These are phyloP conservation scores for Aplocera efformata DNA, from an alignment of 2,888 invertebrate genomes.

Conservation along the genomic window DNA sequence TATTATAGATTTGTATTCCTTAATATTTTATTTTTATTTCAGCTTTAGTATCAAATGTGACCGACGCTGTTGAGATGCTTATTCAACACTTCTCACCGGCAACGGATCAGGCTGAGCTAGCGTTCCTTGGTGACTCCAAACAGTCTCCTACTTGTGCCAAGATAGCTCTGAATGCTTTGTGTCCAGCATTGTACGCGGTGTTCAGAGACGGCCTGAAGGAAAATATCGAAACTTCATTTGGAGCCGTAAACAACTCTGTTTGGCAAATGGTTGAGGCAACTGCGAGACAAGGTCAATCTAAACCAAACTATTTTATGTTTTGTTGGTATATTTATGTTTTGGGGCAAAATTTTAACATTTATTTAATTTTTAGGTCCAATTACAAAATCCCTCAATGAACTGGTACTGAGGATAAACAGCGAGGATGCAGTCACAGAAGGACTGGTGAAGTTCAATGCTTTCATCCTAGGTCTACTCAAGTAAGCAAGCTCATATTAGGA, in stretches of 20 bases:
- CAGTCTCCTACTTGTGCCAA: constrained; percentile 85
- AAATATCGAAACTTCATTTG: constrained; percentile 90
- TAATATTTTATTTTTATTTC: constrained; percentile 35
- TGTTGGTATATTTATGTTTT: background rate
- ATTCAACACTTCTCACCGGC: constrained; percentile 85
- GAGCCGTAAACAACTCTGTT: constrained; percentile 91
- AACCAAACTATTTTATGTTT: background rate
- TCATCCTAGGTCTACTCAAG: constrained; percentile 92
- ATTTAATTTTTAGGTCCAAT: constrained; percentile 81
- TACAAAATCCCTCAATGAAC: constrained; percentile 90
- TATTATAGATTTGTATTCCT: background rate
- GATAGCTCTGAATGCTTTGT: constrained; percentile 86
- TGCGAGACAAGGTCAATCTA: constrained; percentile 85
- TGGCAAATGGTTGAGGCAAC: constrained; percentile 95
- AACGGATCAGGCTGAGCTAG: constrained; percentile 82
- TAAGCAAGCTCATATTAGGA: constrained; percentile 60
- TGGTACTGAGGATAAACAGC: constrained; percentile 90
- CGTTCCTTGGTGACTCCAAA: constrained; percentile 79
- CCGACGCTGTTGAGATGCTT: constrained; percentile 87
- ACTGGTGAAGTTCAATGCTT: constrained; percentile 92
- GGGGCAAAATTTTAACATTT: constrained; percentile 6
- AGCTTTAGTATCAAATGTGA: constrained; percentile 87
- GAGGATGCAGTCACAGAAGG: constrained; percentile 92
- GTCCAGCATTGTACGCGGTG: constrained; percentile 91
- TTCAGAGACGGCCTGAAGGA: constrained; percentile 92